Evolutionary conservation across 2,113 vertebrate species (phyloP).

Genomic region (Scomber colias): DNA sequence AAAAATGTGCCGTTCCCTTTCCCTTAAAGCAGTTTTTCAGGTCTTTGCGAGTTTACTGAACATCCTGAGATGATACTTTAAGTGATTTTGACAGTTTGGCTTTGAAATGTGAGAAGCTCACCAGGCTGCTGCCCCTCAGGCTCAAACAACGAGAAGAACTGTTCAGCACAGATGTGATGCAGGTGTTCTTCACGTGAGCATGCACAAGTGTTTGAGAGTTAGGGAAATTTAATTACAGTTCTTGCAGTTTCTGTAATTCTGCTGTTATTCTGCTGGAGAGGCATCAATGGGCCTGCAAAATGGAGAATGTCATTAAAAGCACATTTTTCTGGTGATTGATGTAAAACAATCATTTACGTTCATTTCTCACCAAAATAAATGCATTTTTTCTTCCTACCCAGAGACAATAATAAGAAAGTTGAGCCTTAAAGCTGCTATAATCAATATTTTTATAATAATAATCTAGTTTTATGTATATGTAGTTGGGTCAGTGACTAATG

Average conservation of each 20-base stretch:
- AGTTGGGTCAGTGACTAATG: no score
- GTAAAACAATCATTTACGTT: background rate
- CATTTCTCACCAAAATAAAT: background rate
- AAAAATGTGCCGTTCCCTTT: background rate
- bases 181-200: background rate
- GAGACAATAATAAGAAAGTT: constrained; percentile 21
- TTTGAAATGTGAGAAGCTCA: background rate
- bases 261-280: background rate
- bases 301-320: no score
- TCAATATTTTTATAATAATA: no score
- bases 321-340: no score
- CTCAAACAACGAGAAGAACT: background rate
- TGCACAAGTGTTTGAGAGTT: background rate
- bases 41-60: background rate
- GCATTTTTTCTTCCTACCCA: no score
- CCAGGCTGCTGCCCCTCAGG: background rate
- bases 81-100: background rate
- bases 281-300: background rate
- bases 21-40: constrained; percentile 4
- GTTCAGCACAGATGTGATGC: background rate
- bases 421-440: background rate
- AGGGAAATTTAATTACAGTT: background rate
- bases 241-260: background rate
- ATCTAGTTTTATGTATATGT: no score
- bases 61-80: background rate